A percentile compares a stretch with the other conserved stretches of the same genome.
phyloP scores from a whole-genome alignment of 2,113 vertebrate genomes.

The Onychostoma macrolepis region DNA sequence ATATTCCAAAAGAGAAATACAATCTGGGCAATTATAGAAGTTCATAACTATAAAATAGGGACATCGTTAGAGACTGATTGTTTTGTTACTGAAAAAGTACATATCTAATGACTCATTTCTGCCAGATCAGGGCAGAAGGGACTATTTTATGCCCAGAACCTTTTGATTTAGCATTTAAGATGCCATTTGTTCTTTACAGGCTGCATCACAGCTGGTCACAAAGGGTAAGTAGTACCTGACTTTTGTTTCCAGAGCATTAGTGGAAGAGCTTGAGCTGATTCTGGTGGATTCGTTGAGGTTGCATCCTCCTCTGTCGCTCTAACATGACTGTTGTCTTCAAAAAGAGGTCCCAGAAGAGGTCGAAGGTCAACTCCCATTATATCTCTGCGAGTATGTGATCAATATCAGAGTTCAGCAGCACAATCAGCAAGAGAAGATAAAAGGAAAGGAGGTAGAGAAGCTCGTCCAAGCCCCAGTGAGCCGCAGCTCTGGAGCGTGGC shows the following conservation, averaged over 20 bases:
- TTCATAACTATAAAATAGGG: not conserved
- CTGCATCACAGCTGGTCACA: slow-evolving; percentile 35
- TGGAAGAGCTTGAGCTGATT: not conserved
- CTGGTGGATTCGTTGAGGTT: not conserved
- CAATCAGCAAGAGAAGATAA: slow-evolving; percentile 9
- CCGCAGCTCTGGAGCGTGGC: not conserved
- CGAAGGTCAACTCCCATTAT: not conserved
- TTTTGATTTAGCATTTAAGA: slow-evolving; percentile 6
- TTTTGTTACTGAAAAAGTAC: not conserved
- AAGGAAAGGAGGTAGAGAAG: not conserved
- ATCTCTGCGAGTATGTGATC: not conserved
- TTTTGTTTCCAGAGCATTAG: slow-evolving; percentile 16
- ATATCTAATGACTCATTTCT: not conserved
- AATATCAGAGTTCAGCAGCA: not conserved
- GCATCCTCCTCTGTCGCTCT: not conserved
- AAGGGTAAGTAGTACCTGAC: slow-evolving; percentile 51
- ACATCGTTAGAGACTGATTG: not conserved
- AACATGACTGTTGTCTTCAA: not conserved
- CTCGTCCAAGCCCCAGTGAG: not conserved
- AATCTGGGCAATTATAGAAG: slow-evolving; percentile 1
- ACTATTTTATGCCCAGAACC: not conserved
- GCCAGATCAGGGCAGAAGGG: not conserved
- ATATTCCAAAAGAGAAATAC: slow-evolving; percentile 15
- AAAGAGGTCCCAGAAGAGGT: not conserved
- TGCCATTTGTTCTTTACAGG: not conserved